Evolutionary conservation across 2,888 invertebrate species (phyloP).

Genomic region (Heliconius erato): DNA sequence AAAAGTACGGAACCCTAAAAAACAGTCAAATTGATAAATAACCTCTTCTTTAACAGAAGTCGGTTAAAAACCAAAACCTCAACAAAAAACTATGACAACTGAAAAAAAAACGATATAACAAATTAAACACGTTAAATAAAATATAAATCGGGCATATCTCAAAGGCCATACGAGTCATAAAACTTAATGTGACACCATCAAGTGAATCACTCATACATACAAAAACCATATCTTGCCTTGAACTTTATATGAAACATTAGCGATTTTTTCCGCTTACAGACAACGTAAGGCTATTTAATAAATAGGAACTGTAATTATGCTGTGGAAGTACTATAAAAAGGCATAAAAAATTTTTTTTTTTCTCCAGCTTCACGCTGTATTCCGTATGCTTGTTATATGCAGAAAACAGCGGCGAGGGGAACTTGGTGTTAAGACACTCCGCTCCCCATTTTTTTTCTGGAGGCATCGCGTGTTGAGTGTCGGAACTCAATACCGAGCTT

Average conservation of each 20-base stretch:
- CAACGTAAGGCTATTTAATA: slow-evolving; percentile 35
- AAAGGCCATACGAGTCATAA: slow-evolving; percentile 42
- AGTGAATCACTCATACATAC: slow-evolving; percentile 42
- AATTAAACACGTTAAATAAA: slow-evolving; percentile 16
- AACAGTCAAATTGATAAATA: too few species aligned
- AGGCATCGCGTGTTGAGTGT: not conserved
- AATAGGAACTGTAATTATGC: slow-evolving; percentile 30
- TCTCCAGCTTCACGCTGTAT: not conserved
- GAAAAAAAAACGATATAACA: not conserved
- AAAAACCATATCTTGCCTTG: slow-evolving; percentile 46
- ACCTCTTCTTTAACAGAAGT: too few species aligned
- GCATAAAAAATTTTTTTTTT: not conserved
- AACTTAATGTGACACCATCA: slow-evolving; percentile 49
- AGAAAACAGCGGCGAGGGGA: not conserved
- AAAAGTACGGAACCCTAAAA: too few species aligned
- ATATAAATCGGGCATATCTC: slow-evolving; percentile 34
- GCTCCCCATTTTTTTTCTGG: not conserved
- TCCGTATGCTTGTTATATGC: not conserved
- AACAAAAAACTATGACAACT: not conserved
- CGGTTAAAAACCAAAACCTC: not conserved
- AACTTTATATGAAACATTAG: slow-evolving; percentile 49
- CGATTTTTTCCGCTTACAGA: slow-evolving; percentile 47
- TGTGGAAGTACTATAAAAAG: not conserved
- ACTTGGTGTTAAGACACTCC: not conserved
- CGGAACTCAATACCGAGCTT: not conserved